These are phyloP conservation scores for Crenuchus spilurus DNA, from an alignment of 2,797 vertebrate species.

Conservation along the genomic window DNA sequence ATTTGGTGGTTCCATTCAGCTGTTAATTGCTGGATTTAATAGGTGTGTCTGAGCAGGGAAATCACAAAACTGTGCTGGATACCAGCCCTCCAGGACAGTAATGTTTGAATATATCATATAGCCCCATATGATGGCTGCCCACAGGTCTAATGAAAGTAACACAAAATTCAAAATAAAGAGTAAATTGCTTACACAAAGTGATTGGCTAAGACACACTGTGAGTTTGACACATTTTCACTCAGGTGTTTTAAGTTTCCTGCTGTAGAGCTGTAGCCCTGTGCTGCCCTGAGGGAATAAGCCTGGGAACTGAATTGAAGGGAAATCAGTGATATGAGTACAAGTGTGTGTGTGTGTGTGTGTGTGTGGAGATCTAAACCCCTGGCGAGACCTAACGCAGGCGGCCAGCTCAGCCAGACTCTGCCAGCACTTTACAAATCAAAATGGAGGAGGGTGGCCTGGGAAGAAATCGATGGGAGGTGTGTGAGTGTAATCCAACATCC, in stretches of 20 bases:
- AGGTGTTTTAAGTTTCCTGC: constrained; percentile 41
- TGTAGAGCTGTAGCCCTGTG: constrained; percentile 24
- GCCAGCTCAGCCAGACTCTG: constrained; percentile 23
- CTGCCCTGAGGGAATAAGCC: constrained; percentile 28
- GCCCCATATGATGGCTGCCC: neutral
- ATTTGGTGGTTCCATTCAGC: too few species aligned
- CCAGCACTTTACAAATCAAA: constrained; percentile 68
- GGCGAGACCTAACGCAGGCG: constrained; percentile 23
- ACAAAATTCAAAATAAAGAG: constrained; percentile 9
- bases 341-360: constrained; percentile 39
- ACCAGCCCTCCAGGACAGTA: too few species aligned
- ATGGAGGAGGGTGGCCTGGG: constrained; percentile 59
- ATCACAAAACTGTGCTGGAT: too few species aligned
- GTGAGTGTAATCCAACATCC: constrained; percentile 54
- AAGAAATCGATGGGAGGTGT: constrained; percentile 67
- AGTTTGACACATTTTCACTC: constrained; percentile 30
- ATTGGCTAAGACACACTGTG: constrained; percentile 12
- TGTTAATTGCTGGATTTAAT: too few species aligned
- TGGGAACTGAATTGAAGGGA: constrained; percentile 28
- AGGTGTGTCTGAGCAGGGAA: too few species aligned
- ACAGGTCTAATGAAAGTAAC: neutral
- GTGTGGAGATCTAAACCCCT: constrained; percentile 36
- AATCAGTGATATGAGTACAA: constrained; percentile 39
- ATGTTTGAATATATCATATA: too few species aligned
- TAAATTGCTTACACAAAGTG: constrained; percentile 15